Percentiles rank a stretch among this genome's conserved stretches.
Evolutionary conservation across 2,797 vertebrate genomes (phyloP).

Genomic region (Sebastes vulpes): DNA sequence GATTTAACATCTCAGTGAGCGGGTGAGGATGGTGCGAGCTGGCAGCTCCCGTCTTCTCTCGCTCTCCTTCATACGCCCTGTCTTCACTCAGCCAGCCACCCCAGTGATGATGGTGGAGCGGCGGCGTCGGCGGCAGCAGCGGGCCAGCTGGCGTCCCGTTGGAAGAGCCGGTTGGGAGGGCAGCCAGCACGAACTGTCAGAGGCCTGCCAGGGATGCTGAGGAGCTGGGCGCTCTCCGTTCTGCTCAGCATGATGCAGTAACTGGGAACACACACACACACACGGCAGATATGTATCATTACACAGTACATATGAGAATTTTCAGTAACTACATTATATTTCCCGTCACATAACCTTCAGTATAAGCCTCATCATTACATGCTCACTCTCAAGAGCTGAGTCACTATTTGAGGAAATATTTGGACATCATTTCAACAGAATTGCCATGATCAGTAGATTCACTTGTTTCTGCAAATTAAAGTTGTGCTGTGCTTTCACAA

Average conservation of each 20-base stretch:
- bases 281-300: slow-evolving; percentile 2
- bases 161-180: slow-evolving; percentile 53
- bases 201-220: slow-evolving; percentile 50
- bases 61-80: neutral
- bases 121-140: slow-evolving; percentile 32
- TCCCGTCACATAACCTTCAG: neutral
- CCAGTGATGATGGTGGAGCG: slow-evolving; percentile 45
- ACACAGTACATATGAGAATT: neutral
- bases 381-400: neutral
- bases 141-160: slow-evolving; percentile 66
- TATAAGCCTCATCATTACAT: neutral
- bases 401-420: neutral
- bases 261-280: slow-evolving; percentile 28
- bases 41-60: slow-evolving; percentile 61
- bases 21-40: slow-evolving; percentile 50
- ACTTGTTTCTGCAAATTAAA: neutral
- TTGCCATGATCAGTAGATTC: neutral
- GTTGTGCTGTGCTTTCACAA: neutral
- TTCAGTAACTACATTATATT: neutral
- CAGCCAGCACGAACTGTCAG: slow-evolving; percentile 59
- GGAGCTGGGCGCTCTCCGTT: slow-evolving; percentile 36
- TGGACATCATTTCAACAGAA: neutral
- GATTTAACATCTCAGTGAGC: slow-evolving; percentile 70
- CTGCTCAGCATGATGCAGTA: slow-evolving; percentile 44
- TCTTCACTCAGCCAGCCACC: slow-evolving; percentile 46